Base-by-base conservation (phyloP, 92 coral and sea anemone genomes). In the Montipora capitata region DNA sequence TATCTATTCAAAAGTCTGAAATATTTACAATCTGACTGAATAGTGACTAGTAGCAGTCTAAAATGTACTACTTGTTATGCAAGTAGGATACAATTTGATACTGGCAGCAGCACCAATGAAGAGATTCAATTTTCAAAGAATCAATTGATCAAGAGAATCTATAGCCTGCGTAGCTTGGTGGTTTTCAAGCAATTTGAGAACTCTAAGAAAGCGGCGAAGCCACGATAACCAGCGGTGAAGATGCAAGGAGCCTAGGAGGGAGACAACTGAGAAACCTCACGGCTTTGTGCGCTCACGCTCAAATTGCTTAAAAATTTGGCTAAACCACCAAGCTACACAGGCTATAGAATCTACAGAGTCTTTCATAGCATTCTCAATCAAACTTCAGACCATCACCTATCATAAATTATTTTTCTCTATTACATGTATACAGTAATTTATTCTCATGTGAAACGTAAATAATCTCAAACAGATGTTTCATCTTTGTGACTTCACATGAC, bases 301-400 rank as follows among this genome's bases (percentile, higher is more conserved):
- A 27, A 27, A 27, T 27, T 27, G 35, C 35, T 27, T 27, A 1
- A 27, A 27, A 27, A 27, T 27, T 27, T 27, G 35, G 2, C 35
- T 27, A 27, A 27, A 27, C 35, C 35, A 27, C 35, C 35, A 27
- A 27, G 35, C 35, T 27, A 27, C 35, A 1, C 35, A 27, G 35
- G 35, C 35, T 27, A 27, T 27, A 73, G 57, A 73, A 73, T 48
- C 78, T 43, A 44, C 39, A 16, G 77, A 72, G 45, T 73, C 78
- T 73, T 48, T 68, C 66, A 82, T 40, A 67, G 75, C 65, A 66
- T 70, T 66, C 51, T 43, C 49, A 44, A 68, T 45, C 63, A 66
- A 43, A 58, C 64, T 68, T 57, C 78, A 73, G 78, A 43, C 59
- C 42, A 43, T 43, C 59, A 69, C 62, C 62, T 56, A 56, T 56